These are phyloP conservation scores for Echinarachnius parma DNA, from an alignment of 53 echinoderm and acorn worm genomes.

Conservation along the genomic window DNA sequence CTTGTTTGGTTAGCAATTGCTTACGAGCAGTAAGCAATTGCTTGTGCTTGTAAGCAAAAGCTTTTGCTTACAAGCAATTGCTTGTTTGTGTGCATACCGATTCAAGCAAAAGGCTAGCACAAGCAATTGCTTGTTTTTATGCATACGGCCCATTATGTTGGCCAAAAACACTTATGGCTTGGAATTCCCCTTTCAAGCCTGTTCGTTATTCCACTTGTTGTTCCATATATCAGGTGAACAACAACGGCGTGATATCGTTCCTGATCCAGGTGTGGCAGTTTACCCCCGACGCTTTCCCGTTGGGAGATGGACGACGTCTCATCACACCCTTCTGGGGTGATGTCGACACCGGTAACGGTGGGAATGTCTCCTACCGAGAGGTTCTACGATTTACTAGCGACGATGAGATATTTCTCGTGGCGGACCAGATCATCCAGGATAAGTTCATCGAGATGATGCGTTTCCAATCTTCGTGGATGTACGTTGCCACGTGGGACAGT, in stretches of 20 bases:
- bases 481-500: conserved; percentile 61
- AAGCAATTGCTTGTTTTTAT: too few species aligned
- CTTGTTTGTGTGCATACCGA: too few species aligned
- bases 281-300: conserved; percentile 42
- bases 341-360: conserved; percentile 42
- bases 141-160: too few species aligned
- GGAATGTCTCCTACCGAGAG: conserved; percentile 45
- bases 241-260: conserved; percentile 65
- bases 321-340: conserved; percentile 61
- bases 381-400: conserved; percentile 6
- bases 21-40: too few species aligned
- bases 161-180: too few species aligned
- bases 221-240: conserved; percentile 73
- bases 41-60: too few species aligned
- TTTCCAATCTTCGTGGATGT: conserved; percentile 38
- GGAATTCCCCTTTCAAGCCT: too few species aligned
- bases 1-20: too few species aligned
- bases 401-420: conserved; percentile 38
- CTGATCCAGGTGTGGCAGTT: not conserved
- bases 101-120: too few species aligned
- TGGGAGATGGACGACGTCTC: conserved; percentile 11
- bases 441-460: conserved; percentile 16
- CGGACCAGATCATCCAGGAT: conserved; percentile 32
- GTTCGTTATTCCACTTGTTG: too few species aligned
- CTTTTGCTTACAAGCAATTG: too few species aligned